phyloP scores from a whole-genome alignment of 2,888 invertebrate species.

The Aphodius sticticus region DNA sequence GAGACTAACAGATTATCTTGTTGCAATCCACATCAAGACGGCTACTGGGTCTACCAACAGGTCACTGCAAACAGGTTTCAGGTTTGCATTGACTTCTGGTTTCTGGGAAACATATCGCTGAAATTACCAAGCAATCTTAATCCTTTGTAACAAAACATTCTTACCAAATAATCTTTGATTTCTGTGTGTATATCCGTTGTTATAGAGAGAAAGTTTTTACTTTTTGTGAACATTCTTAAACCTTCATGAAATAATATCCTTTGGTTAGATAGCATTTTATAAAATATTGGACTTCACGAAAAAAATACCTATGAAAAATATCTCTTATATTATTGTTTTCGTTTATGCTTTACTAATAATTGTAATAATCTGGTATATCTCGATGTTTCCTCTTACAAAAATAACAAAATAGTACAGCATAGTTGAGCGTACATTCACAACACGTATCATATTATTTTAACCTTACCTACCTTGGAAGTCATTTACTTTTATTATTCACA shows the following conservation, averaged over 20 bases:
- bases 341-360: conserved; percentile 13
- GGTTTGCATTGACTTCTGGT: no score
- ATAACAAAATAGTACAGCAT: conserved; percentile 21
- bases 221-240: no score
- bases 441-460: neutral
- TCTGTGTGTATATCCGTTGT: no score
- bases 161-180: no score
- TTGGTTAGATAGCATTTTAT: neutral
- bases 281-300: conserved; percentile 9
- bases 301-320: conserved; percentile 23
- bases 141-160: no score
- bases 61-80: no score
- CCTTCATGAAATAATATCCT: conserved; percentile 9
- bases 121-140: no score
- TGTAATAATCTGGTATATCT: conserved; percentile 15
- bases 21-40: no score
- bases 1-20: no score
- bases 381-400: conserved; percentile 9
- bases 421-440: conserved; percentile 8
- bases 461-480: neutral
- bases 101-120: no score
- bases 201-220: no score
- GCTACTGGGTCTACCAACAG: no score
- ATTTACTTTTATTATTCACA: neutral
- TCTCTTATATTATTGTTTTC: conserved; percentile 23